Evolutionary conservation across 2,888 invertebrate species (phyloP), one percentile per base, ranked within the genome.

Genomic region (Torymus auratus): DNA sequence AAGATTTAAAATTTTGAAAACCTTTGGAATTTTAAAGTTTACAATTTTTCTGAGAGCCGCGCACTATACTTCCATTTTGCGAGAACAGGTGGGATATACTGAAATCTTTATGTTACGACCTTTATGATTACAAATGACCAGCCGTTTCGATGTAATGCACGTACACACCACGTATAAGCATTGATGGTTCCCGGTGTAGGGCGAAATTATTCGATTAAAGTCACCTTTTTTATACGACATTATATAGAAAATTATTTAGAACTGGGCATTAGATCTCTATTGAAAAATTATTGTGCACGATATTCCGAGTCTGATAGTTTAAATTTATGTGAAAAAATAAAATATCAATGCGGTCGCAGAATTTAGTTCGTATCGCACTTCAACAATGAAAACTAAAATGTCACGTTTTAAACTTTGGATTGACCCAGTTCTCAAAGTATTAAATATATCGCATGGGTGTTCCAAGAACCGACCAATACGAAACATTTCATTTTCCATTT

Each of bases 381-480:
- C 5, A 41, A 41, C 7, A 41, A 41, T 41, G 7, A 41, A 41
- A 41, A 41, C 41, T 41, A 41, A 41, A 7, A 41, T 0, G 7
- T 41, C 41, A 52, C 52, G 7, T 52, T 12, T 52, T 12, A 55
- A 68, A 53, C 2, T 67, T 7, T 68, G 23, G 14, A 68, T 10
- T 20, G 17, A 12, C n/a, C 17, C 65, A 67, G 60, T 58, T 67
- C 52, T 15, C 13, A 3, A 58, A 52, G 13, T 52, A 60, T 13
- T 13, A 60, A 67, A 67, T 67, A 65, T 74, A 20, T 14, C 28
- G 10, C 64, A 70, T 70, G 77, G 70, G 69, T 77, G n/a, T 77
- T 17, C 50, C 23, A 56, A 77, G 7, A 70, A 70, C 50, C 13
- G 70, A 77, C 70, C 70, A 77, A 77, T 58, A 52, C 58, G 50